Evolutionary conservation across 2,113 vertebrate genomes (phyloP).

Genomic region (Rhabdornis inornatus): DNA sequence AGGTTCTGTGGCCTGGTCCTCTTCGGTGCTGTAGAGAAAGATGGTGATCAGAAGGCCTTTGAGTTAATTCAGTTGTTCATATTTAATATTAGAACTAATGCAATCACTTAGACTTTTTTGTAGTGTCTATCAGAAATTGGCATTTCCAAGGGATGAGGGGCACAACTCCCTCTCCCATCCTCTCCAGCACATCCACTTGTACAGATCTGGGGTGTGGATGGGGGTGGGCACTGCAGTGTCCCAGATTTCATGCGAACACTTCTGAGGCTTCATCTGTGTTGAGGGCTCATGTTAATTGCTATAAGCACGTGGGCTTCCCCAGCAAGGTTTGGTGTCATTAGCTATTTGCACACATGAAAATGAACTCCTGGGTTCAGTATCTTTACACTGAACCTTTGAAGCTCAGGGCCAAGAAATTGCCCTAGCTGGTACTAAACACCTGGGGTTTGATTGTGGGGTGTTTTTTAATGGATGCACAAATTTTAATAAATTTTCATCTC

Average conservation of each 20-base stretch:
- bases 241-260: neutral
- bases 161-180: neutral
- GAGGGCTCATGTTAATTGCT: fast-evolving
- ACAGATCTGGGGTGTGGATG: neutral
- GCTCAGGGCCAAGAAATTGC: neutral
- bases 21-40: neutral
- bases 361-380: neutral
- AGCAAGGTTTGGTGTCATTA: neutral
- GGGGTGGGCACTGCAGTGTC: neutral
- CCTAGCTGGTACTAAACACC: neutral
- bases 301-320: neutral
- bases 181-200: neutral
- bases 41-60: neutral
- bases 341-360: neutral
- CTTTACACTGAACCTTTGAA: neutral
- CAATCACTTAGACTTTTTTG: neutral
- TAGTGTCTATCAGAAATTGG: neutral
- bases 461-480: neutral
- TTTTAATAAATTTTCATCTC: neutral
- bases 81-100: neutral
- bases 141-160: neutral
- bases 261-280: neutral
- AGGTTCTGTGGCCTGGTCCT: neutral
- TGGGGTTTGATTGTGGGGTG: neutral
- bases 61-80: neutral